Percentiles rank a stretch among this genome's conserved stretches.
These are phyloP conservation scores for Pampusana beccarii DNA, from an alignment of 2,113 vertebrate species.

Conservation along the genomic window DNA sequence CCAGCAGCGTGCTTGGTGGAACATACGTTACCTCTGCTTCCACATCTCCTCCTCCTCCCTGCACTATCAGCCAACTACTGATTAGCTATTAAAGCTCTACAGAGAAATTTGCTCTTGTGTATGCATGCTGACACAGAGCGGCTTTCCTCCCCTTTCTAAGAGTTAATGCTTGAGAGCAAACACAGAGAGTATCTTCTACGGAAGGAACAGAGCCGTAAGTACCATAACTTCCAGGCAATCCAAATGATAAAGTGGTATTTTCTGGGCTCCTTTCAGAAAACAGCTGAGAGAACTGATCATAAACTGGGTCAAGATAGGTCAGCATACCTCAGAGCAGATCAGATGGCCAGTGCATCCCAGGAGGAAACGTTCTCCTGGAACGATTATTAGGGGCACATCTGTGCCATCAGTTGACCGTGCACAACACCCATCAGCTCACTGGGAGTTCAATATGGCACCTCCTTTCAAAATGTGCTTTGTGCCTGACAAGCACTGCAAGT, in stretches of 20 bases:
- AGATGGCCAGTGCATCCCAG: constrained; percentile 61
- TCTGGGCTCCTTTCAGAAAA: constrained; percentile 30
- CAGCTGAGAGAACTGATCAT: constrained; percentile 48
- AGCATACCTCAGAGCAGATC: constrained; percentile 62
- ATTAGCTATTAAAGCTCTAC: neutral
- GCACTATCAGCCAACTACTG: neutral
- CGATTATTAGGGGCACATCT: constrained; percentile 68
- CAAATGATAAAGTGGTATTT: constrained; percentile 33
- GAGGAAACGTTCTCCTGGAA: constrained; percentile 57
- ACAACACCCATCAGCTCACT: constrained; percentile 54
- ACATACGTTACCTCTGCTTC: neutral
- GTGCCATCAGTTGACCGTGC: constrained; percentile 57
- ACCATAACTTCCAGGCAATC: constrained; percentile 20
- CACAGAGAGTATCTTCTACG: neutral
- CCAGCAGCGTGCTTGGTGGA: neutral
- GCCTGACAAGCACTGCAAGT: constrained; percentile 35
- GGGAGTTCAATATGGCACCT: constrained; percentile 61
- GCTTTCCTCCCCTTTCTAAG: neutral
- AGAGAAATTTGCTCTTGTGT: neutral
- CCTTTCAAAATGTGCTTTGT: constrained; percentile 57
- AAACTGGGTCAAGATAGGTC: constrained; percentile 66
- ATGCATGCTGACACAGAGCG: neutral
- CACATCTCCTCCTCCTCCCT: neutral
- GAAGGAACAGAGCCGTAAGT: neutral
- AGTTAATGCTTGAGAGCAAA: neutral